A percentile compares a stretch with the other conserved stretches of the same genome.
These are phyloP conservation scores for Neocloeon triangulifer DNA, from an alignment of 1,140 invertebrate genomes.

Conservation along the genomic window DNA sequence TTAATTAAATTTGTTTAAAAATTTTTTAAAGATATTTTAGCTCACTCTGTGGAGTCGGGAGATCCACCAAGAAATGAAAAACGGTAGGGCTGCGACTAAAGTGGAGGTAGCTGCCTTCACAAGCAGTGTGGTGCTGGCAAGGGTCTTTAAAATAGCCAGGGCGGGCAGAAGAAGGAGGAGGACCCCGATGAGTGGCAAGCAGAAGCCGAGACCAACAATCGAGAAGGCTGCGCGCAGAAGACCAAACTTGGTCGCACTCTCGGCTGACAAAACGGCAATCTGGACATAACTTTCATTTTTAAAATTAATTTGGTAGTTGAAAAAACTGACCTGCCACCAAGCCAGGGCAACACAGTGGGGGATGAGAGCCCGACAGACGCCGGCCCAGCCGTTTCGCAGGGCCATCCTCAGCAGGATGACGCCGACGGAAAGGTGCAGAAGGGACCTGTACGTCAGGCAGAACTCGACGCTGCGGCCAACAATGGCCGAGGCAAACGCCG, in stretches of 20 bases:
- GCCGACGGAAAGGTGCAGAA: conserved; percentile 48
- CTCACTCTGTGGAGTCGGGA: neutral
- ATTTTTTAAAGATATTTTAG: too few species aligned
- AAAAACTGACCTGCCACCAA: conserved; percentile 76
- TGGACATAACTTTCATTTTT: too few species aligned
- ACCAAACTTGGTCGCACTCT: conserved; percentile 47
- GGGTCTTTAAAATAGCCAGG: conserved; percentile 27
- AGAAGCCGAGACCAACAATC: conserved; percentile 48
- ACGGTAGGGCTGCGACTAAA: neutral
- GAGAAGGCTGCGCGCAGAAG: conserved; percentile 49
- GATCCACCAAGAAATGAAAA: neutral
- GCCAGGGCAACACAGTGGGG: conserved; percentile 68
- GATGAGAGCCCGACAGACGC: conserved; percentile 48
- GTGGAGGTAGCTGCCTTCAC: neutral
- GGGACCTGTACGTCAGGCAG: conserved; percentile 51
- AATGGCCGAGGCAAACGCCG: conserved; percentile 52
- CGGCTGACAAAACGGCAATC: conserved; percentile 11
- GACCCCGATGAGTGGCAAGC: conserved; percentile 51
- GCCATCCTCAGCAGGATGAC: conserved; percentile 52
- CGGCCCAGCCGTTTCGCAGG: conserved; percentile 44
- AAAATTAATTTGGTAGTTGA: too few species aligned
- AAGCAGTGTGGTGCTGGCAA: neutral
- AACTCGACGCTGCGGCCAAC: conserved; percentile 62
- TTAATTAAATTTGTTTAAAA: too few species aligned
- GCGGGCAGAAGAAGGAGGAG: conserved; percentile 46